Percentiles rank a stretch among this genome's conserved stretches.
These are phyloP conservation scores for Elaphurus davidianus DNA, from an alignment of 2,113 vertebrate species.

Conservation along the genomic window DNA sequence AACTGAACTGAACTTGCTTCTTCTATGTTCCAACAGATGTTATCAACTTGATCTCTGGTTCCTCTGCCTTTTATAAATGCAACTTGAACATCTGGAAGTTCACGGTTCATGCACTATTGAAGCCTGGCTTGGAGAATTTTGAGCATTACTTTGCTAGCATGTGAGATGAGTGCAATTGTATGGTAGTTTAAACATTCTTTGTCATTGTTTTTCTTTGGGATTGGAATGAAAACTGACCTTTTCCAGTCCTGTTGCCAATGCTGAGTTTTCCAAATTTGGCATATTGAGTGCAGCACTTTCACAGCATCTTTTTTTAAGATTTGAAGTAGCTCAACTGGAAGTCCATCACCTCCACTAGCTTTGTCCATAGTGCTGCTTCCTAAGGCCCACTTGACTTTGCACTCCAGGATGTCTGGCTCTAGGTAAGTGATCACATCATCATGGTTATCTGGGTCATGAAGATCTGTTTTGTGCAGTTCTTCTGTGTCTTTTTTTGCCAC, in stretches of 20 bases:
- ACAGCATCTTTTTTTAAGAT: not conserved
- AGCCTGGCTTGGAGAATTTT: not conserved
- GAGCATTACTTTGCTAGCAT: not conserved
- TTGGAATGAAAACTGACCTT: not conserved
- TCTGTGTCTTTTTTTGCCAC: not conserved
- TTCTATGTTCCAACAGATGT: fast-evolving
- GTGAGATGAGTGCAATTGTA: not conserved
- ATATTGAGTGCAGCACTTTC: not conserved
- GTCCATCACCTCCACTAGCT: not conserved
- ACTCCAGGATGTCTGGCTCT: not conserved
- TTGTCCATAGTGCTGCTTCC: not conserved
- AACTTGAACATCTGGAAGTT: not conserved
- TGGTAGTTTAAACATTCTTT: not conserved
- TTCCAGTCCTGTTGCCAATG: not conserved
- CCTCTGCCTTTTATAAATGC: not conserved
- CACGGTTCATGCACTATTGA: not conserved
- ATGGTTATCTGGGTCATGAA: not conserved
- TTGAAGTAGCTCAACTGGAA: not conserved
- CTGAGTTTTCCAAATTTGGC: not conserved
- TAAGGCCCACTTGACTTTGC: not conserved
- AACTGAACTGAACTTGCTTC: not conserved
- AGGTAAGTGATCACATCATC: not conserved
- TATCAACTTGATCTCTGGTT: not conserved
- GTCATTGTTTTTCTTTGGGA: not conserved
- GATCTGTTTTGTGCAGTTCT: not conserved